Evolutionary conservation across 2,888 invertebrate genomes (phyloP), one percentile per base, ranked within the genome.

Genomic region (Dynastes maya): DNA sequence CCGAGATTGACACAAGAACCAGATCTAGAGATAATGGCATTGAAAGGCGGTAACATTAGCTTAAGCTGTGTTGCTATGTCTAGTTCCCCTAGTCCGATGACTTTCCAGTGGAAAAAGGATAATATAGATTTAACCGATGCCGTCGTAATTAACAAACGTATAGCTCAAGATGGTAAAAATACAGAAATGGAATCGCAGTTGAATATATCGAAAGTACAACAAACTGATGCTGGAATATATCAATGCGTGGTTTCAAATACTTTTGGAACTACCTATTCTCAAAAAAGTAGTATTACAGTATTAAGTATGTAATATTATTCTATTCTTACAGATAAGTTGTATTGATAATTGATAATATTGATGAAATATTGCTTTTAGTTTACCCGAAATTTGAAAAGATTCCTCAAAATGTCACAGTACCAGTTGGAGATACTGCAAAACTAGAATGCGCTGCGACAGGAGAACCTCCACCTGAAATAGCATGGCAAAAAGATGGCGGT

Each of bases 381-480:
- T 96, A 94, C 89, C 98, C 98, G 0, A 92, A 92, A 29, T 98
- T 98, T 88, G 91, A 93, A 37, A 96, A 96, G 90, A 94, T 92
- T 77, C 98, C 98, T 0, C 91, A 91, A 6, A 96, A 98, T 89
- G 92, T 97, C 3, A 95, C 95, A 0, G 94, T 96, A 2, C 93
- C 93, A 86, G 94, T 96, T 16, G 97, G 97, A 8, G 94, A 94
- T 81, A 96, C 95, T 13, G 98, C 96, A 0, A 93, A 94, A 78
- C 90, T 98, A 40, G 97, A 97, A 85, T 98, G 98, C 90, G 95
- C 96, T 13, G 98, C 98, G 2, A 92, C 92, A 79, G 98, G 98
- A 0, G 95, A 95, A 85, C 98, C 98, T 0, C 90, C 92, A 70
- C 98, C 98, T 22, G 95, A 96, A 89, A 96, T 97, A 83, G 94